These are phyloP conservation scores for Amniataba percoides DNA, from an alignment of 2,797 vertebrate species.

Conservation along the genomic window DNA sequence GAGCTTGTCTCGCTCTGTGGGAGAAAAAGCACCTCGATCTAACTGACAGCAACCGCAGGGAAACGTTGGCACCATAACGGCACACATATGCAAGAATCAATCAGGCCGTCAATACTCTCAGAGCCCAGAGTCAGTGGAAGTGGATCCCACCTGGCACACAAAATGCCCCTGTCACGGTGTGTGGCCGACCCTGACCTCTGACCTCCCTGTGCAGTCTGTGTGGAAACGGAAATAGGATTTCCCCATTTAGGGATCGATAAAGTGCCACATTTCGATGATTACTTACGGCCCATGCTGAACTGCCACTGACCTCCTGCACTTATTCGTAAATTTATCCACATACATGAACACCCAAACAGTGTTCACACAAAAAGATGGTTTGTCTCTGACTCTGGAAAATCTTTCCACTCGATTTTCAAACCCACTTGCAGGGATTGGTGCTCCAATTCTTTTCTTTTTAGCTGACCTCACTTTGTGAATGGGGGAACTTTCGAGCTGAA, in stretches of 20 bases:
- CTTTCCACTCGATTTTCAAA: neutral
- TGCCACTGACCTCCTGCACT: neutral
- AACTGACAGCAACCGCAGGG: conserved; percentile 15
- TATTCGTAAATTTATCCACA: neutral
- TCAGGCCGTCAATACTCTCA: conserved; percentile 28
- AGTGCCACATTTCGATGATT: conserved; percentile 24
- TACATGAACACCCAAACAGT: neutral
- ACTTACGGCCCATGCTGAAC: neutral
- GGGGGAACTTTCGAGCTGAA: neutral
- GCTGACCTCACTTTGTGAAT: neutral
- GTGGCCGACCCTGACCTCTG: conserved; percentile 41
- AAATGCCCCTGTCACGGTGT: neutral
- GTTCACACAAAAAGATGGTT: neutral
- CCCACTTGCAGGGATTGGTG: neutral
- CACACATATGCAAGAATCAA: conserved; percentile 30
- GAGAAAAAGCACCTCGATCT: conserved; percentile 31
- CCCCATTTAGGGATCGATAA: conserved; percentile 38
- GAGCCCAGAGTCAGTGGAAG: conserved; percentile 25
- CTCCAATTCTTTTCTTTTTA: no score
- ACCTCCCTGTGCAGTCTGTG: neutral
- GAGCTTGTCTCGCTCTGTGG: conserved; percentile 50
- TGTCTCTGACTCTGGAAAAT: neutral
- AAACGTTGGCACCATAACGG: conserved; percentile 1
- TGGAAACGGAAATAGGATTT: conserved; percentile 24
- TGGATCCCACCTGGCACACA: neutral